Base-by-base conservation (phyloP, 2,888 invertebrate species). In the Metallyticus violacea region DNA sequence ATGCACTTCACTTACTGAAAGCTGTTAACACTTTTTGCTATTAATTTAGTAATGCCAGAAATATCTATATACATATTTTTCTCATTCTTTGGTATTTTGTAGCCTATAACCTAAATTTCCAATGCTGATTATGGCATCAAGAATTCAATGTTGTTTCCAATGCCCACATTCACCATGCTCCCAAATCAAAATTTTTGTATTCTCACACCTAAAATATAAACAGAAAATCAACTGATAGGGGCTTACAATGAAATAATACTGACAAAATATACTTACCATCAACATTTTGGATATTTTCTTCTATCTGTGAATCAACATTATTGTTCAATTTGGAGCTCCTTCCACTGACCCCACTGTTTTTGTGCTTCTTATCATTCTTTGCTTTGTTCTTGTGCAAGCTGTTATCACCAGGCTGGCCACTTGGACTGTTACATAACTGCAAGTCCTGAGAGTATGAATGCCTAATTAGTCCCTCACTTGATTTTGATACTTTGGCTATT, bases 381-480 rank as follows among this genome's bases (percentile, higher is more conserved):
- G 79, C 40, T 25, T 83, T 86, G 27, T 22, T 81, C 77, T 85
- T 87, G 15, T 77, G 62, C 26, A 86, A 84, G 26, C 26, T 80
- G 25, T 83, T 85, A 22, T 87, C 87, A 27, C 77, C 26, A 9
- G 82, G 26, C 29, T 85, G 77, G 26, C 87, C 88, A 26, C 77
- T 85, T 15, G 26, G 30, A 77, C 81, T 85, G 79, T 86, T 85
- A 86, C 85, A 29, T 77, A 80, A 77, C 3, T 84, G 86, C n/a
- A 86, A 30, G 30, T 88, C 88, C 62, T 87, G 86, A 6, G 87
- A 87, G n/a, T 78, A 84, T 28, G 87, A 88, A 82, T 82, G 86
- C 30, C 86, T 85, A 15, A 87, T 82, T 79, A 88, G 87, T 6
- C 26, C 28, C 29, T 88, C 88, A 26, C 26, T 77, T 7, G 83